Conservation (phyloP, 1,140 invertebrate genomes). For the Dendrolimus punctatus region DNA sequence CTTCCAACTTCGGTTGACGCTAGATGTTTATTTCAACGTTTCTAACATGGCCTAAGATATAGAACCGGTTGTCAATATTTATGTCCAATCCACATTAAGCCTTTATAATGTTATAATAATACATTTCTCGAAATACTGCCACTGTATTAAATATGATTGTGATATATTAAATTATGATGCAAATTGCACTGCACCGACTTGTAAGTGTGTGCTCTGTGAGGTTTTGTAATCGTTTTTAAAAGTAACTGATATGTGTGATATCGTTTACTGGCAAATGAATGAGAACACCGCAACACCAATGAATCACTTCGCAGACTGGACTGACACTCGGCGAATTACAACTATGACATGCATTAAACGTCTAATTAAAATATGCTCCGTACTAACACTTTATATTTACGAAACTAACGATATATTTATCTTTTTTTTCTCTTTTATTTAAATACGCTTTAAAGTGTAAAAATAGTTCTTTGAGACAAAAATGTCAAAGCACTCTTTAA, state of each 20-base stretch:
- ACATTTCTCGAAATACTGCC: conserved; percentile 1
- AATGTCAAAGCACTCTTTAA: conserved; percentile 46
- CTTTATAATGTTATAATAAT: conserved; percentile 10
- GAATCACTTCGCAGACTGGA: conserved; percentile 28
- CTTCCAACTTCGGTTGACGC: no score
- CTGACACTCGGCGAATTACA: conserved; percentile 45
- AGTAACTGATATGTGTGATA: conserved; percentile 38
- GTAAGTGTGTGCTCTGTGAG: neutral
- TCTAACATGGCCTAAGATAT: no score
- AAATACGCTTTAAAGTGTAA: conserved; percentile 61
- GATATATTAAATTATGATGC: conserved; percentile 19
- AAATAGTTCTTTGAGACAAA: conserved; percentile 63
- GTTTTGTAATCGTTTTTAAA: conserved; percentile 7
- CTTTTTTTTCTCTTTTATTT: conserved; percentile 44
- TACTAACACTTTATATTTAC: conserved; percentile 59
- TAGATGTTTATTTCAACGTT: no score
- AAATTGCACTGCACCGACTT: conserved; percentile 1
- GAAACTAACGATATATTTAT: conserved; percentile 64
- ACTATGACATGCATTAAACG: conserved; percentile 64
- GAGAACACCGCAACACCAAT: conserved; percentile 29
- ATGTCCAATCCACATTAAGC: conserved; percentile 24
- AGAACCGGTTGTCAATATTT: conserved; percentile 2
- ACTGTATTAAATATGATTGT: conserved; percentile 13
- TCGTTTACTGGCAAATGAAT: conserved; percentile 37
- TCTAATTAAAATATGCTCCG: conserved; percentile 66